A percentile compares a stretch with the other conserved stretches of the same genome.
Evolutionary conservation across 2,888 invertebrate species (phyloP).

Genomic region (Diploptera punctata): DNA sequence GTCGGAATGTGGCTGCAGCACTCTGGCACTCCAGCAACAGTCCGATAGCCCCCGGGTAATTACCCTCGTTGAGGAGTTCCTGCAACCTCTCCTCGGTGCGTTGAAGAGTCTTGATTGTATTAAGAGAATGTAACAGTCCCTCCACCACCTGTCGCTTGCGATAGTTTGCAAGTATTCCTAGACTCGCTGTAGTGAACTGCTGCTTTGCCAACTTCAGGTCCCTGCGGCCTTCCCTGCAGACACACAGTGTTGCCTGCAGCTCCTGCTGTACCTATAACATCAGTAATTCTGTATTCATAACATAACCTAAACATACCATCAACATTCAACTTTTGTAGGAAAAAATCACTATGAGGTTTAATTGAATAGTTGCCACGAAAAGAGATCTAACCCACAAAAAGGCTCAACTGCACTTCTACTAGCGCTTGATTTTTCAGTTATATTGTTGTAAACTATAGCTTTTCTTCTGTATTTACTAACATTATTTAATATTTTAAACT

Average conservation of each 20-base stretch:
- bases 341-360: too few relatives aligned
- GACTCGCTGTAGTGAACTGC: constrained; percentile 83
- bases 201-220: constrained; percentile 78
- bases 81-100: constrained; percentile 86
- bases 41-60: constrained; percentile 91
- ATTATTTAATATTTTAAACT: too few relatives aligned
- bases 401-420: too few relatives aligned
- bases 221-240: constrained; percentile 74
- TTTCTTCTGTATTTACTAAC: too few relatives aligned
- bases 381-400: too few relatives aligned
- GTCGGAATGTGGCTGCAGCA: constrained; percentile 82
- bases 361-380: too few relatives aligned
- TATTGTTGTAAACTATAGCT: too few relatives aligned
- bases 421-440: too few relatives aligned
- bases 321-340: too few relatives aligned
- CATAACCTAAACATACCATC: background rate
- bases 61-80: constrained; percentile 79
- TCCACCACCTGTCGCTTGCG: constrained; percentile 84
- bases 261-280: constrained; percentile 75
- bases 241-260: constrained; percentile 70
- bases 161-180: constrained; percentile 91
- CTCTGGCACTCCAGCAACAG: constrained; percentile 86
- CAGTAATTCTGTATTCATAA: too few relatives aligned
- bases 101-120: constrained; percentile 82
- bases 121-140: constrained; percentile 78